Evolutionary conservation across 2,113 vertebrate genomes (phyloP).

Genomic region (Podilymbus podiceps): DNA sequence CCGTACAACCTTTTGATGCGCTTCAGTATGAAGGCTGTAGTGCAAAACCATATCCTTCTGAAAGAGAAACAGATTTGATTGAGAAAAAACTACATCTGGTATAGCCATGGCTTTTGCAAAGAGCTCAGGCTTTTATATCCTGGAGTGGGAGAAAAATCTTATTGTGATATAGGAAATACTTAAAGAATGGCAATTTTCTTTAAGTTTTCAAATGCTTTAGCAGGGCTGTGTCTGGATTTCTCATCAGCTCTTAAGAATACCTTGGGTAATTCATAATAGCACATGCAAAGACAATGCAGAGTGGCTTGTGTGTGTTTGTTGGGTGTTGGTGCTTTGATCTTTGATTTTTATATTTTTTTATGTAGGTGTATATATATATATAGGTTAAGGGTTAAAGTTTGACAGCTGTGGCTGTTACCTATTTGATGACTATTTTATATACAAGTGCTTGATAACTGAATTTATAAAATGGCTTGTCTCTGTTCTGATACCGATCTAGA

Average conservation of each 20-base stretch:
- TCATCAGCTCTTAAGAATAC: slow-evolving; percentile 44
- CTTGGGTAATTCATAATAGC: neutral
- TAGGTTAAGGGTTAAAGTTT: slow-evolving; percentile 5
- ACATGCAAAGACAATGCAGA: slow-evolving; percentile 20
- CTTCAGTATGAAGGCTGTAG: neutral
- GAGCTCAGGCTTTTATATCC: neutral
- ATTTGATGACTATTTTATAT: neutral
- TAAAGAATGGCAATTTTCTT: neutral
- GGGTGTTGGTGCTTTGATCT: slow-evolving; percentile 30
- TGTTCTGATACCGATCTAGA: neutral
- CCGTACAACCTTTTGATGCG: neutral
- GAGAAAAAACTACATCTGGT: slow-evolving; percentile 7
- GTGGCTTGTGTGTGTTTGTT: neutral
- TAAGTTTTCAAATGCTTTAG: slow-evolving; percentile 13
- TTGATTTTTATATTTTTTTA: neutral
- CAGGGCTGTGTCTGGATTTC: slow-evolving; percentile 49
- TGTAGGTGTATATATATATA: neutral
- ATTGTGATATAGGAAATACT: neutral
- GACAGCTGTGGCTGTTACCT: slow-evolving; percentile 18
- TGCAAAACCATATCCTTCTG: neutral
- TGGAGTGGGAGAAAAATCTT: neutral
- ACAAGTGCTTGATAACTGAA: neutral
- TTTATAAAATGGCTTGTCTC: neutral
- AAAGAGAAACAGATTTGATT: neutral
- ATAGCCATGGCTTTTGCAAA: neutral